Base-by-base conservation (phyloP, 2,888 invertebrate genomes). In the Cryptosula pallasiana region DNA sequence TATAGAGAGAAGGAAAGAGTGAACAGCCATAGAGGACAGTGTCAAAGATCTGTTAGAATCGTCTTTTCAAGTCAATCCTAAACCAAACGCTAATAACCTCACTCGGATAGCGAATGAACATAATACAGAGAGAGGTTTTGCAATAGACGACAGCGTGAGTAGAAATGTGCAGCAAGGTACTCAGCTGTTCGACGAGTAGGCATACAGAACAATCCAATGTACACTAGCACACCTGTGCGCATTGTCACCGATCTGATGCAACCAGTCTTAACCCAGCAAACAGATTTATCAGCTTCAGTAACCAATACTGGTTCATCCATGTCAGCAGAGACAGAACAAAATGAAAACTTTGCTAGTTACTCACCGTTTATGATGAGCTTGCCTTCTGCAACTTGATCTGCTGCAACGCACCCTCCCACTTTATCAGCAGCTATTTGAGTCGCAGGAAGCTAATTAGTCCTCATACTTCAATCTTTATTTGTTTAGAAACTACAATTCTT, bases 51-150 rank as follows among this genome's bases (percentile, higher is more conserved):
- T 96, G 13, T 88, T 97, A 76, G 96, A 97, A 86, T 93, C 95
- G 86, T 92, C 94, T 63, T 97, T 97, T 87, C 86, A 93, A 78
- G 91, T 91, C 85, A 97, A 97, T 86, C 95, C 95, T 72, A 97
- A 97, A 86, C 96, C 96, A 72, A 95, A 95, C 57, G 94, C 94
- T 72, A 96, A 97, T 86, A 96, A 97, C 87, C 97, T 99, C 81
- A 89, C 92, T 72, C 89, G 92, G 81, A 88, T 98, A 73, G 95
- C 97, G 35, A 95, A 96, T 84, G 90, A 90, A 76, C 89, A 99
- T 74, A 90, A 91, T 82, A 96, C 96, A 95, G 96, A 97, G 86
- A 96, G 96, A 86, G 84, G 84, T 84, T 84, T 76, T 84, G 84
- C 77, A 84, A 84, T 75, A 74, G 96, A 78, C 89, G 96, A 74